Percentiles rank a stretch among this genome's conserved stretches.
These are phyloP conservation scores for Cyclophora punctaria DNA, from an alignment of 2,888 invertebrate species.

Conservation along the genomic window DNA sequence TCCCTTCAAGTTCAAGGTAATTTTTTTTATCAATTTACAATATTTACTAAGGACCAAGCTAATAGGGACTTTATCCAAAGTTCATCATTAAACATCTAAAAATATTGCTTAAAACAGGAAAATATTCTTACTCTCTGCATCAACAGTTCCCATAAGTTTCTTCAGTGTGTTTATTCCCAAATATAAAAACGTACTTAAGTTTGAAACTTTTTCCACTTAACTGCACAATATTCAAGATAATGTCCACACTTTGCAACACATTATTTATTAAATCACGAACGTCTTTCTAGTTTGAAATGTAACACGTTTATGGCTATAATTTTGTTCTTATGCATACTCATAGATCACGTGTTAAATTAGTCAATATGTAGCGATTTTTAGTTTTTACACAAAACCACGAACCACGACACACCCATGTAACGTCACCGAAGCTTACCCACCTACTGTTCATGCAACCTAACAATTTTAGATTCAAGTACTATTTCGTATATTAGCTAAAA, in stretches of 20 bases:
- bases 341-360: neutral
- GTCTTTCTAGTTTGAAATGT: conserved; percentile 11
- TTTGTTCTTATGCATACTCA: conserved; percentile 3
- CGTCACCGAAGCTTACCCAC: conserved; percentile 12
- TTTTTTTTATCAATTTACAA: too few species aligned
- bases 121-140: conserved; percentile 8
- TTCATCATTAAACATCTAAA: too few species aligned
- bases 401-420: conserved; percentile 16
- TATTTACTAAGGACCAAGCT: too few species aligned
- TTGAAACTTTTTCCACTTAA: neutral
- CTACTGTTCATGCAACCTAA: conserved; percentile 9
- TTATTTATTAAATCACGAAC: conserved; percentile 2
- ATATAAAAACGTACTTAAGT: conserved; percentile 1
- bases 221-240: neutral
- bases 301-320: conserved; percentile 11
- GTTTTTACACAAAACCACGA: conserved; percentile 7
- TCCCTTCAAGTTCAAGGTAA: too few species aligned
- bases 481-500: conserved; percentile 6
- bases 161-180: conserved; percentile 6
- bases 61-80: too few species aligned
- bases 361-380: conserved; percentile 1
- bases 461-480: conserved; percentile 6
- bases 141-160: conserved; percentile 10
- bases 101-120: neutral
- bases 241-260: conserved; percentile 2